These are phyloP conservation scores for Columba guinea DNA, from an alignment of 2,797 vertebrate genomes.

Conservation along the genomic window DNA sequence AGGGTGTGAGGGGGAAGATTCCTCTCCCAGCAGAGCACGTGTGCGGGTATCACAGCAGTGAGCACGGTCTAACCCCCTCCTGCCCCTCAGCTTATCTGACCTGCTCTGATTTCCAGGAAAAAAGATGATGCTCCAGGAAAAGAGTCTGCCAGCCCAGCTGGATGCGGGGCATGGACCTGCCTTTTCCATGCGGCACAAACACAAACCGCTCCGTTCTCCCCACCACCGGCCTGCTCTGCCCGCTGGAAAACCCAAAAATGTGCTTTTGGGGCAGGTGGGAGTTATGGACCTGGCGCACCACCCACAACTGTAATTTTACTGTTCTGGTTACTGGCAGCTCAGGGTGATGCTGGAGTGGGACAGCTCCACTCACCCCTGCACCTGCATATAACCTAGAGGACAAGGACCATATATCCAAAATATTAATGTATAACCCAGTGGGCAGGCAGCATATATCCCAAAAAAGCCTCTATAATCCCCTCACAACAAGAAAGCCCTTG, in stretches of 20 bases:
- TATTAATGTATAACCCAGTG: neutral
- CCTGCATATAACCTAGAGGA: fast-evolving
- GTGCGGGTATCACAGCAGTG: neutral
- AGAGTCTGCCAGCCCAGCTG: neutral
- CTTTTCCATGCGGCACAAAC: fast-evolving
- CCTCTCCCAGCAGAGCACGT: neutral
- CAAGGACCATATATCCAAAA: neutral
- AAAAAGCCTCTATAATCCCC: neutral
- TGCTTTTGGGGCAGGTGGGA: neutral
- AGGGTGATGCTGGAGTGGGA: neutral
- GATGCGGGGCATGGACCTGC: fast-evolving
- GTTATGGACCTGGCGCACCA: neutral
- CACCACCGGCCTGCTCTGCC: neutral
- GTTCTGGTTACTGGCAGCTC: neutral
- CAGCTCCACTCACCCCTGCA: neutral
- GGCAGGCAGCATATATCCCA: neutral
- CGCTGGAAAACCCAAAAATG: neutral
- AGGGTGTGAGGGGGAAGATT: neutral
- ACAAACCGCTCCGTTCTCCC: fast-evolving
- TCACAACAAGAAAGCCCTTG: too few species aligned
- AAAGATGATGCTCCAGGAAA: neutral
- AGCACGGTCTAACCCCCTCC: neutral
- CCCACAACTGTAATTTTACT: neutral
- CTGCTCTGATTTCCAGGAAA: neutral
- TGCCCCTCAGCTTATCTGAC: neutral